Base-by-base conservation (phyloP, 2,113 vertebrate species). In the Macrotus californicus region DNA sequence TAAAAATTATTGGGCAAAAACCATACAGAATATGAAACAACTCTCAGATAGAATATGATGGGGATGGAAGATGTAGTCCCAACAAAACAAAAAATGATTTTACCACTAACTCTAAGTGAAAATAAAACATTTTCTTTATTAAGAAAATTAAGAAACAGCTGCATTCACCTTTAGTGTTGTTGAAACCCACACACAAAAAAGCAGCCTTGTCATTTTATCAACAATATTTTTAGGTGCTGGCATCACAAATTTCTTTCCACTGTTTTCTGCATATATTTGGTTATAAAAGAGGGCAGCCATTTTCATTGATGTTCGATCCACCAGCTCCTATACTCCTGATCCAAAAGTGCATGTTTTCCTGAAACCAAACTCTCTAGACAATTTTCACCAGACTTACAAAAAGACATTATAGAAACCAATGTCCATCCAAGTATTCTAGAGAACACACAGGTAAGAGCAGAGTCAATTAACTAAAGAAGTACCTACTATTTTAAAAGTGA, bases 1-100 rank as follows among this genome's bases (percentile, higher is more conserved):
- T 97, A 94, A 98, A 98, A 98, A 97, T 97, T 96, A 97, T 97
- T 95, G 96, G 89, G 52, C 86, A 95, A 95, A 90, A 97, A 90
- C 97, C 97, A 91, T 96, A 97, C 87, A 96, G 96, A 89, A 96
- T 91, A 97, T 95, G 59, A 97, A 98, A 98, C 84, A 97, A 95
- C 73, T 97, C 94, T 95, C 41, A 96, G 59, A 69, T 89, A 89
- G 39, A 89, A 94, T 39, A 50, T 13, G 89, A 95, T 77, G 3
- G 16, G 2, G 22, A 69, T 95, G 73, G 41, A 92, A 90, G 4
- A 26, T 0, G 8, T n/a, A 86, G 52, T 95, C 83, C 85, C 97
- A 96, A 89, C 46, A 72, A 87, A 96, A 64, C 24, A 46, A 91
- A 95, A 81, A 75, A 89, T 93, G 87, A 96, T 87, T 87, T 96